Base-by-base conservation (phyloP, 2,888 invertebrate genomes). In the Lacanobia oleracea region DNA sequence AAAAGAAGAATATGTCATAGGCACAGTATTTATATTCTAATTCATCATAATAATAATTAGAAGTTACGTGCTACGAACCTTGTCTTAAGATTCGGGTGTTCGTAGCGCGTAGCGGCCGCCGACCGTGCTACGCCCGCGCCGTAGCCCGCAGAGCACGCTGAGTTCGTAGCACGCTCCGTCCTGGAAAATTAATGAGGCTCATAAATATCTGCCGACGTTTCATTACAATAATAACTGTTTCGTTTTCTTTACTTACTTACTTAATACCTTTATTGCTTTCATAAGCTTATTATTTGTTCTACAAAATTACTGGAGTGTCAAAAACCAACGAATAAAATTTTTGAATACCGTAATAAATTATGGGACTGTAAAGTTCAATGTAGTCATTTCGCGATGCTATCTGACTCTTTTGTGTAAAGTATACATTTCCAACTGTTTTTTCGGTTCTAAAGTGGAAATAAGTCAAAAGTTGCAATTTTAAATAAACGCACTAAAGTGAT, bases 181-280 rank as follows among this genome's bases (percentile, higher is more conserved):
- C 86, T 86, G 87, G 79, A 86, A 87, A 66, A 69, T 77, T 72
- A 82, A 82, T 83, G 71, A 74, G 37, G 9, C 48, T 50, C 74
- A 77, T 74, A 67, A 75, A 67, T 85, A 69, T 67, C 67, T 40
- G 62, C 48, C 65, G 66, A 54, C 66, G 48, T 79, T 79, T 73
- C 57, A 73, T 83, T 79, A 79, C 53, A 73, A 65, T 71, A 62
- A 67, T 66, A 83, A 51, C 54, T 45, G 54, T 59, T 51, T 77
- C 33, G 51, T 51, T 76, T n/a, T 48, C 54, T 81, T 51, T 50
- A 33, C 16, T 54, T 23, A 45, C 45, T 16, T 45, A 45, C 5
- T 43, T 48, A 14, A 23, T 23, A 72, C 45, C 40, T 57, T 57
- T 57, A 54, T 53, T 48, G 33, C n/a, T 27, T 40, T 43, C 33